phyloP scores from a whole-genome alignment of 2,888 invertebrate genomes.

The Zonitis immaculata region DNA sequence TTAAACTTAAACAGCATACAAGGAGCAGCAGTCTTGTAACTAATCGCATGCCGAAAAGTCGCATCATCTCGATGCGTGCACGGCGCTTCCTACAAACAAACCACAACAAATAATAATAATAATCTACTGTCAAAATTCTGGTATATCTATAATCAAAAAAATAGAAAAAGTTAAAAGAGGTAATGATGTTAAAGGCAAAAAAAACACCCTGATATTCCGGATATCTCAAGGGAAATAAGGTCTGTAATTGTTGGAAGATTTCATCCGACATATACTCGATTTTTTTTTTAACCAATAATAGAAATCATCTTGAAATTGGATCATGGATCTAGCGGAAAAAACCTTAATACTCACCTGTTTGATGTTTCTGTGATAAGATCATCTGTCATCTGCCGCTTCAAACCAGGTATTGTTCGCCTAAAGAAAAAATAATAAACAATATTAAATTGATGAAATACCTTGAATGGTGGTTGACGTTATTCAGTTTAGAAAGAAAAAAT shows the following conservation, averaged over 20 bases:
- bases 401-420: slow-evolving; percentile 37
- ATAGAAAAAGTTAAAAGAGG: too few species aligned
- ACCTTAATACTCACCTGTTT: slow-evolving; percentile 32
- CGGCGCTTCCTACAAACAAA: slow-evolving; percentile 42
- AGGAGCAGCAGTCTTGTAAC: slow-evolving; percentile 55
- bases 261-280: too few species aligned
- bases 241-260: slow-evolving; percentile 18
- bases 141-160: too few species aligned
- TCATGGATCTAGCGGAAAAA: too few species aligned
- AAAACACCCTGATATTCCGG: slow-evolving; percentile 22
- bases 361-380: slow-evolving; percentile 39
- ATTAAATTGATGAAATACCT: not conserved
- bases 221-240: slow-evolving; percentile 29
- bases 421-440: slow-evolving; percentile 27
- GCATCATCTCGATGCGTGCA: slow-evolving; percentile 49
- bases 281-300: too few species aligned
- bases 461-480: too few species aligned
- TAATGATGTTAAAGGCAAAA: too few species aligned
- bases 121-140: too few species aligned
- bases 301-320: too few species aligned
- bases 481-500: too few species aligned
- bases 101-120: too few species aligned
- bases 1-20: slow-evolving; percentile 53
- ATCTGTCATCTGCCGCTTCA: slow-evolving; percentile 36
- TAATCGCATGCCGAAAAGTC: slow-evolving; percentile 53